phyloP scores from a whole-genome alignment of 2,888 invertebrate genomes.

The Melinaea marsaeus region DNA sequence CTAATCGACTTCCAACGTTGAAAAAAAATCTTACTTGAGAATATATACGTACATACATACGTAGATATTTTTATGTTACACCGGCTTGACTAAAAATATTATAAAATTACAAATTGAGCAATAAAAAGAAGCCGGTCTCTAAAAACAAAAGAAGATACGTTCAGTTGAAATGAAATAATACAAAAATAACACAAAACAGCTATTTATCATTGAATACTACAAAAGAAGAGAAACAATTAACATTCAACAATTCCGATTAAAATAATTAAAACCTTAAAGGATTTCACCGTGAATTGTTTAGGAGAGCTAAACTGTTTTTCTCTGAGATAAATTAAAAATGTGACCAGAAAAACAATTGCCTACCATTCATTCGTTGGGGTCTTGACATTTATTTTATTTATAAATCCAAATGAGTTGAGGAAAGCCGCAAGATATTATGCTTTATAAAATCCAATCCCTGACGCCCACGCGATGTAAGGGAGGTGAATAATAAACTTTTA shows the following conservation, averaged over 20 bases:
- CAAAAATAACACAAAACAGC: not conserved
- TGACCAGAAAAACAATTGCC: constrained; percentile 71
- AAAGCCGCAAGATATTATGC: constrained; percentile 54
- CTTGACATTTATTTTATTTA: constrained; percentile 61
- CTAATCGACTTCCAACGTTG: too few relatives aligned
- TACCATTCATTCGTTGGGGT: constrained; percentile 61
- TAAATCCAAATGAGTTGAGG: constrained; percentile 62
- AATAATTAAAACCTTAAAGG: not conserved
- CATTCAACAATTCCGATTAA: not conserved
- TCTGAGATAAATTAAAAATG: constrained; percentile 68
- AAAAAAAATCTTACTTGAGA: too few relatives aligned
- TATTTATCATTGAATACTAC: too few relatives aligned
- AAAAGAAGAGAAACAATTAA: not conserved
- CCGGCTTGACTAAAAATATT: too few relatives aligned
- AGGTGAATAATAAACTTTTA: constrained; percentile 42
- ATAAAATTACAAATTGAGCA: too few relatives aligned
- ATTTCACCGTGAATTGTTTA: constrained; percentile 38
- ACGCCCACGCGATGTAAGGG: constrained; percentile 39
- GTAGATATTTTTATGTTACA: too few relatives aligned
- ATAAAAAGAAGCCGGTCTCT: too few relatives aligned
- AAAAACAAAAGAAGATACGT: not conserved
- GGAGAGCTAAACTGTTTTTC: constrained; percentile 64
- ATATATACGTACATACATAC: too few relatives aligned
- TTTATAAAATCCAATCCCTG: constrained; percentile 45
- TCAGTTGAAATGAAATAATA: not conserved